phyloP scores from a whole-genome alignment of 2,113 vertebrate species.

The Lophotis ruficrista region DNA sequence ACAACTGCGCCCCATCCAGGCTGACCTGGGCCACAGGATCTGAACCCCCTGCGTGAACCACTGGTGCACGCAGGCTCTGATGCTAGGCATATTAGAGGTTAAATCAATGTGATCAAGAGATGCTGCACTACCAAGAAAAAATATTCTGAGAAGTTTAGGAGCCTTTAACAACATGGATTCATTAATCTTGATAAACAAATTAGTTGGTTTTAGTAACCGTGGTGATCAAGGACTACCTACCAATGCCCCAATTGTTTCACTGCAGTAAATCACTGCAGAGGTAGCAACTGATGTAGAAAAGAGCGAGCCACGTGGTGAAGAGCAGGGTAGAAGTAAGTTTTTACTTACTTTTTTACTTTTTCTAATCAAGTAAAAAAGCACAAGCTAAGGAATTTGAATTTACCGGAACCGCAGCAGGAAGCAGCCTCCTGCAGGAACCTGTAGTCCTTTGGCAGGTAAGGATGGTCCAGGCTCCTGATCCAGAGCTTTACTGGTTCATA shows the following conservation, averaged over 20 bases:
- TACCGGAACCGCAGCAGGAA: background rate
- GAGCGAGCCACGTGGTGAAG: background rate
- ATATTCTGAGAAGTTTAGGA: background rate
- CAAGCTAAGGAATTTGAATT: background rate
- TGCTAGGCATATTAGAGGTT: background rate
- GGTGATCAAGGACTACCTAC: background rate
- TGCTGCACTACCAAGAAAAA: background rate
- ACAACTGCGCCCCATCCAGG: background rate
- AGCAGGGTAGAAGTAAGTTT: background rate
- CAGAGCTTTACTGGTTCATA: background rate
- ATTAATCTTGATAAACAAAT: background rate
- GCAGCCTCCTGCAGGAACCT: background rate
- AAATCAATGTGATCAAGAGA: background rate
- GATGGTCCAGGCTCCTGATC: background rate
- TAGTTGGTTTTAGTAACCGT: background rate
- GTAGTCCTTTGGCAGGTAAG: background rate
- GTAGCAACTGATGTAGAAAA: background rate
- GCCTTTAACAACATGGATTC: background rate
- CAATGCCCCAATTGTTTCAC: rapidly evolving
- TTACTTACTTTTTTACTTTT: too few species aligned
- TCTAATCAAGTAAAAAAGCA: background rate
- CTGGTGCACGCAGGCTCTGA: background rate
- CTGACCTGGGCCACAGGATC: background rate
- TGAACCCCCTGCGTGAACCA: background rate
- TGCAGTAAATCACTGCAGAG: background rate